Evolutionary conservation across 1,140 invertebrate species (phyloP), one percentile per base, ranked within the genome.

Genomic region (Cyclina sinensis): DNA sequence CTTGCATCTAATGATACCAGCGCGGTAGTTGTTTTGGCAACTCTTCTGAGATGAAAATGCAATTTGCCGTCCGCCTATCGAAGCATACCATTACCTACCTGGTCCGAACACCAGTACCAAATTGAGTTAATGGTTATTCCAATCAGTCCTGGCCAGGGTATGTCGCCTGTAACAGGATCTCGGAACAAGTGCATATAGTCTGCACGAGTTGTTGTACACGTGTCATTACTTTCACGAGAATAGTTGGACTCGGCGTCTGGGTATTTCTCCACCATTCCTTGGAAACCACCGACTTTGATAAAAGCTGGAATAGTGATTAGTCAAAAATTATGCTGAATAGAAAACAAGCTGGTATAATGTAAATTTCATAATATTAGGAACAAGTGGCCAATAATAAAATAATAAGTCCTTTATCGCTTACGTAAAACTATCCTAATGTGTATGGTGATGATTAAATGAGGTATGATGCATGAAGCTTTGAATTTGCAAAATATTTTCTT

Each of bases 41-140:
- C n/a, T n/a, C n/a, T n/a, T n/a, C n/a, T n/a, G n/a, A n/a, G n/a
- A n/a, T n/a, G n/a, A n/a, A n/a, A n/a, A n/a, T n/a, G n/a, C n/a
- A n/a, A n/a, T n/a, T n/a, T n/a, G 43, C 43, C 4, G 43, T 43
- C 14, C 43, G 43, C 4, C 43, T 7, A 7, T 43, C 5, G 4
- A 43, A 43, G 14, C 43, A 43, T 7, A 43, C 43, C 43, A 43
- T 14, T 43, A 43, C 43, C 43, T 94, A 96, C 96, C 95, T 97
- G 96, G 91, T 96, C 96, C 5, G 96, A 96, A 88, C 96, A 96
- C 96, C 96, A 97, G 91, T 97, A 97, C 96, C 96, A 97, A 70
- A 96, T 95, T 39, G 96, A 95, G 59, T 96, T 96, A 74, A 96
- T 95, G 0, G 96, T 96, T 21, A 96, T 91, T 14, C 96, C 96